phyloP scores from a whole-genome alignment of 2,113 vertebrate genomes.

The Sitta europaea region DNA sequence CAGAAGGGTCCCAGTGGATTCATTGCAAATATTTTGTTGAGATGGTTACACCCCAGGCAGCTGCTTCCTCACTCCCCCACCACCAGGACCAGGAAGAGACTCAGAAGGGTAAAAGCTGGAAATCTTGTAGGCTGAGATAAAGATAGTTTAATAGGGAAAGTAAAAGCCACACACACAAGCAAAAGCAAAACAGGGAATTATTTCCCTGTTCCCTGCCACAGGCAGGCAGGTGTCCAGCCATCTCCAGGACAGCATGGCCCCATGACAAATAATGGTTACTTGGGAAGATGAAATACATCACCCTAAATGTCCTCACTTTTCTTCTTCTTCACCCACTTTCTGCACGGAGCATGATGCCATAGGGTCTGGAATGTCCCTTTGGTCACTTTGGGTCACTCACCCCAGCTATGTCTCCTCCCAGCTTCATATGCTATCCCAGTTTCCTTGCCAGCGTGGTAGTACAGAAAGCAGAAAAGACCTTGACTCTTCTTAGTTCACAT shows the following conservation, averaged over 20 bases:
- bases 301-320: neutral
- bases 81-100: neutral
- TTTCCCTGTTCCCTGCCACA: neutral
- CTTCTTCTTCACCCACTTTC: neutral
- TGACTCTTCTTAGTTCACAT: neutral
- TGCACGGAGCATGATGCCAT: neutral
- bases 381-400: neutral
- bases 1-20: neutral
- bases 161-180: no score
- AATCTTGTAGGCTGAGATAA: neutral
- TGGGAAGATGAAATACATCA: neutral
- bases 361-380: neutral
- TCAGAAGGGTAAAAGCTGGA: neutral
- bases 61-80: rapidly evolving
- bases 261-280: neutral
- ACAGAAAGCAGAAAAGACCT: neutral
- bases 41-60: neutral
- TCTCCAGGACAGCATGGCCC: neutral
- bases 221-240: neutral
- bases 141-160: neutral
- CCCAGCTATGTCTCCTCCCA: neutral
- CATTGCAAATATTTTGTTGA: neutral
- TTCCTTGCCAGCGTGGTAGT: rapidly evolving
- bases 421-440: neutral
- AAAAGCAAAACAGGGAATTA: neutral